Percentiles rank a stretch among this genome's conserved stretches.
Evolutionary conservation across 2,888 invertebrate genomes (phyloP).

Genomic region (Hyalella azteca): DNA sequence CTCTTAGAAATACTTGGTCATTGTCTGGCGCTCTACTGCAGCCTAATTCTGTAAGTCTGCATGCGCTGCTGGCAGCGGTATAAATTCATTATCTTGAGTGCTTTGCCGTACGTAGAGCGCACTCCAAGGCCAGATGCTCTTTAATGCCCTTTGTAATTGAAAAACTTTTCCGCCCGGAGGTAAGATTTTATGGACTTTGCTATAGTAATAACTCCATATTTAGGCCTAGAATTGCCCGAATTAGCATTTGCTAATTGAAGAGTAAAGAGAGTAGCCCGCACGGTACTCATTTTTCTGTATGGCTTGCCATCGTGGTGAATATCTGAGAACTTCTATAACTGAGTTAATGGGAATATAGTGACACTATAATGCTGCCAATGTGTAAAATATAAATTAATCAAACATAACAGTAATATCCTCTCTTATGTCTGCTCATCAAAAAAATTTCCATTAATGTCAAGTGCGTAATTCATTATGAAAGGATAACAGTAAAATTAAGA

Average conservation of each 20-base stretch:
- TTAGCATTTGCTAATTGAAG: neutral
- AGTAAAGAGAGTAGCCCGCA: neutral
- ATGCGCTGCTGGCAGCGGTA: slow-evolving; percentile 6
- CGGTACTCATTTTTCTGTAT: no score
- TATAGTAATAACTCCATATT: slow-evolving; percentile 1
- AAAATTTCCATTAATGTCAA: no score
- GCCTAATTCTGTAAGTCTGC: neutral
- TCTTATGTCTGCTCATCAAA: no score
- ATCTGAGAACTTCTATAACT: no score
- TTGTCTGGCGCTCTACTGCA: neutral
- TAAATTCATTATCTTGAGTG: slow-evolving; percentile 33
- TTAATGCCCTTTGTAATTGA: neutral
- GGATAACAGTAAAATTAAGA: no score
- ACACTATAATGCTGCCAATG: no score
- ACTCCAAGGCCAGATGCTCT: slow-evolving; percentile 7
- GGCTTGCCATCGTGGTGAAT: no score
- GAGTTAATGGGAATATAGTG: no score
- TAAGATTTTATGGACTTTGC: neutral
- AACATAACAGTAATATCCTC: no score
- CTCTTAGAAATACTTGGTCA: no score
- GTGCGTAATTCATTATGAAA: no score
- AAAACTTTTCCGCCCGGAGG: neutral
- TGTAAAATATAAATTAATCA: no score
- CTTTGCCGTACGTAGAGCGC: neutral
- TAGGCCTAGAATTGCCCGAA: neutral